Conservation (phyloP, 2,797 vertebrate species). For the Sebastes nivosus region DNA sequence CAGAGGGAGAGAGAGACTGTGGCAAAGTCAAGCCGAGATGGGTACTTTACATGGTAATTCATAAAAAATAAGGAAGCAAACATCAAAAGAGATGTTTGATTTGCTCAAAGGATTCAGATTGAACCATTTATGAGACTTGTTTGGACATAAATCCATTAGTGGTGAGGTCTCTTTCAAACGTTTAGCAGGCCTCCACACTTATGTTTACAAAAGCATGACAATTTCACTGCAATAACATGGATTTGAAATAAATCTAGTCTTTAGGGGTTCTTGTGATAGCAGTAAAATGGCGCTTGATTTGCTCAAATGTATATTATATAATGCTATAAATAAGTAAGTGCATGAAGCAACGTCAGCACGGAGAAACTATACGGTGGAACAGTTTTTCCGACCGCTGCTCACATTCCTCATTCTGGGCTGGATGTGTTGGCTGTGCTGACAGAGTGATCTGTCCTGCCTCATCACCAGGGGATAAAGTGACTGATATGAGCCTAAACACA, state of each 20-base stretch:
- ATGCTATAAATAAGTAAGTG: slow-evolving; percentile 64
- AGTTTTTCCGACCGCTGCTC: slow-evolving; percentile 38
- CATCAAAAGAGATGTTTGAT: slow-evolving; percentile 4
- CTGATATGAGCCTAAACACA: slow-evolving; percentile 67
- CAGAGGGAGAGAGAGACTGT: slow-evolving; percentile 2
- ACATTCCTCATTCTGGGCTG: slow-evolving; percentile 50
- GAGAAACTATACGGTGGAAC: slow-evolving; percentile 42
- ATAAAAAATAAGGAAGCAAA: slow-evolving; percentile 29
- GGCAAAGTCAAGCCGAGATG: not conserved
- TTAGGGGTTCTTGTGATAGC: slow-evolving; percentile 14
- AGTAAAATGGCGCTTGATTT: slow-evolving; percentile 40
- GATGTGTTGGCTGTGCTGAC: slow-evolving; percentile 65
- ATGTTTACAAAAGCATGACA: slow-evolving; percentile 2
- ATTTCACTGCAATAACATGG: not conserved
- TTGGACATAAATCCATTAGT: slow-evolving; percentile 16
- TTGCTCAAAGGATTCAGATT: not conserved
- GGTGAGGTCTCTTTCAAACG: not conserved
- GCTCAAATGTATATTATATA: slow-evolving; percentile 56
- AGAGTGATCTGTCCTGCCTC: slow-evolving; percentile 65
- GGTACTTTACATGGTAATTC: not conserved
- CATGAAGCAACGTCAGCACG: slow-evolving; percentile 32
- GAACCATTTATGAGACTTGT: slow-evolving; percentile 21
- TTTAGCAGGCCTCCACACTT: slow-evolving; percentile 2
- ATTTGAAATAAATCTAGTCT: slow-evolving; percentile 32
- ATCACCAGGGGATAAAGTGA: slow-evolving; percentile 66